Percentiles rank a stretch among this genome's conserved stretches.
These are phyloP conservation scores for Ptychodera flava DNA, from an alignment of 35 echinoderm and acorn worm species.

Conservation along the genomic window DNA sequence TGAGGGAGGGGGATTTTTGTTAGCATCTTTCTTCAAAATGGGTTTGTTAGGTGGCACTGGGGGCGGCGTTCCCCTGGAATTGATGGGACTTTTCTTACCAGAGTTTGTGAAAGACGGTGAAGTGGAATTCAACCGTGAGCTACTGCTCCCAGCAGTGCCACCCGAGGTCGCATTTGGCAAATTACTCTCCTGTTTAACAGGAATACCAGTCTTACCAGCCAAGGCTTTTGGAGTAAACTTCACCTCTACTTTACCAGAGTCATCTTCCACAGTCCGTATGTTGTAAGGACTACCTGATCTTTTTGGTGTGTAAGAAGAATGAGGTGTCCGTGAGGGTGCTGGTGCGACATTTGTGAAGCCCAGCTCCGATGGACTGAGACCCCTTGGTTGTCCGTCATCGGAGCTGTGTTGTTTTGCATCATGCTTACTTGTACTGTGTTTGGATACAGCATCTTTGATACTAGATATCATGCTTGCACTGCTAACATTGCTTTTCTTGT, in stretches of 20 bases:
- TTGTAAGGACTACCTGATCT: neutral
- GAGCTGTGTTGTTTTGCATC: neutral
- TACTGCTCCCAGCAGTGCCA: neutral
- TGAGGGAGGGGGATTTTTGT: constrained; percentile 34
- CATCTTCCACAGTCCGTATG: neutral
- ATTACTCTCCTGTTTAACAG: neutral
- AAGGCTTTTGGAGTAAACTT: neutral
- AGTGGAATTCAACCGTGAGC: neutral
- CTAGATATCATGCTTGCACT: constrained; percentile 5
- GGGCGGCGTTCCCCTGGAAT: constrained; percentile 71
- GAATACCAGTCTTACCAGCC: neutral
- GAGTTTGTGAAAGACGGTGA: neutral
- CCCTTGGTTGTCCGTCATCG: neutral
- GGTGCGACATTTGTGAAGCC: no score
- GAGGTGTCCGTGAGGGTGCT: neutral
- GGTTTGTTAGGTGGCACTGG: constrained; percentile 96
- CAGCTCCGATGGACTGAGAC: neutral
- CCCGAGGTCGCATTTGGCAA: no score
- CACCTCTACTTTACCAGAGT: neutral
- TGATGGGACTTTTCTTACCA: neutral
- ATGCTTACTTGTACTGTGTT: no score
- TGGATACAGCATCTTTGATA: neutral
- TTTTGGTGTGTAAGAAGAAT: neutral
- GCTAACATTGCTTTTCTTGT: constrained; percentile 12
- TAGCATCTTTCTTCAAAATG: constrained; percentile 84